Evolutionary conservation across 2,888 invertebrate genomes (phyloP).

Genomic region (Clivina fossor): DNA sequence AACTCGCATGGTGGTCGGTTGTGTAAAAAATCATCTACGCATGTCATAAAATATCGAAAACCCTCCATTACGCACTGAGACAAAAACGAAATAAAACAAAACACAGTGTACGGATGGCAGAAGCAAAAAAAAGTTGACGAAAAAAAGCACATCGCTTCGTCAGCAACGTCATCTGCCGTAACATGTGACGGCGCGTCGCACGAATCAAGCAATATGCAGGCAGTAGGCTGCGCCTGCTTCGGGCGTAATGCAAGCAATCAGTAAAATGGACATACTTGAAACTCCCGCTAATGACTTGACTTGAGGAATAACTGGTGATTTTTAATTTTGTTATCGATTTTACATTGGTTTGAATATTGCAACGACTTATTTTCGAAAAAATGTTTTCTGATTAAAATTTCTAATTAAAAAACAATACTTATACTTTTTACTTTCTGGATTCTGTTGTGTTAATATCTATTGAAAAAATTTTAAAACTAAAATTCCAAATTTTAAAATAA

Average conservation of each 20-base stretch:
- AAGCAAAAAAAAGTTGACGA: slow-evolving; percentile 7
- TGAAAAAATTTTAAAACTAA: too few relatives aligned
- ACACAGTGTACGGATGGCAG: too few relatives aligned
- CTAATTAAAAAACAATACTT: too few relatives aligned
- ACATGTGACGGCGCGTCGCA: slow-evolving; percentile 29
- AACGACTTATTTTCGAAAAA: too few relatives aligned
- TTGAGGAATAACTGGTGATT: too few relatives aligned
- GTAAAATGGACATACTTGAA: slow-evolving; percentile 5
- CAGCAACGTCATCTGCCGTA: slow-evolving; percentile 30
- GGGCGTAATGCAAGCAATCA: slow-evolving; percentile 7
- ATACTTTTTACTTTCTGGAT: too few relatives aligned
- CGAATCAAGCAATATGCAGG: slow-evolving; percentile 12
- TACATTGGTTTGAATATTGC: too few relatives aligned
- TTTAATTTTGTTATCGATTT: too few relatives aligned
- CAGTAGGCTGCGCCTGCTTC: too few relatives aligned
- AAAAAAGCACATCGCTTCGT: slow-evolving; percentile 24
- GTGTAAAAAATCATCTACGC: slow-evolving; percentile 17
- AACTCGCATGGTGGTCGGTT: slow-evolving; percentile 3
- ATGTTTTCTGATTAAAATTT: too few relatives aligned
- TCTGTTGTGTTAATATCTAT: too few relatives aligned
- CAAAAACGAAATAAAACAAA: slow-evolving; percentile 14
- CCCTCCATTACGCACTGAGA: slow-evolving; percentile 17
- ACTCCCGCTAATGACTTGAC: slow-evolving; percentile 13
- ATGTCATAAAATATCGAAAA: slow-evolving; percentile 28
- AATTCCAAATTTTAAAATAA: too few relatives aligned